Percentiles rank a stretch among this genome's conserved stretches.
These are phyloP conservation scores for Patiria pectinifera DNA, from an alignment of 53 echinoderm and acorn worm species.

Conservation along the genomic window DNA sequence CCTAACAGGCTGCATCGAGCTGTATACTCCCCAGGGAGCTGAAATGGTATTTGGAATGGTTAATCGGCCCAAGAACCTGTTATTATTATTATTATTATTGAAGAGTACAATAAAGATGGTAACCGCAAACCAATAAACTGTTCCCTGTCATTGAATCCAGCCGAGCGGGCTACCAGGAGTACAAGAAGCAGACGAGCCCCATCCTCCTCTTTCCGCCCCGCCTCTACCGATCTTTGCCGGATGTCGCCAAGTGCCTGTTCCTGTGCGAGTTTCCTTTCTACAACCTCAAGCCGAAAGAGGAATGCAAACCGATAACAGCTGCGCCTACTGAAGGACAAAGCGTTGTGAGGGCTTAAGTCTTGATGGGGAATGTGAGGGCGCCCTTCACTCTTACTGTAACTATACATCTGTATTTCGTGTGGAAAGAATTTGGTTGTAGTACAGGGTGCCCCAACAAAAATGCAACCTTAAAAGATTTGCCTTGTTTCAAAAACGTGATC, in stretches of 20 bases:
- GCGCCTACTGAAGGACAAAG: not conserved
- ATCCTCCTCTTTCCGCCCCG: conserved; percentile 71
- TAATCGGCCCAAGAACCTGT: too few species aligned
- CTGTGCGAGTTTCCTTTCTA: conserved; percentile 74
- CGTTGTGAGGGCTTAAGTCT: not conserved
- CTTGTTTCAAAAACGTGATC: too few species aligned
- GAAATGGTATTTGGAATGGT: too few species aligned
- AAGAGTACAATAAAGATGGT: not conserved
- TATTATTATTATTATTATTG: not conserved
- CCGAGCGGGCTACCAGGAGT: conserved; percentile 69
- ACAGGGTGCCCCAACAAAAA: too few species aligned
- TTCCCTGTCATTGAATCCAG: conserved; percentile 27
- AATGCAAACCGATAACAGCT: too few species aligned
- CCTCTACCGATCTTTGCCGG: conserved; percentile 67
- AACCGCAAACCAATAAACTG: not conserved
- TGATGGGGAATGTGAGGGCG: not conserved
- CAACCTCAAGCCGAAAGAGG: not conserved
- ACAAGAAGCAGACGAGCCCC: conserved; percentile 87
- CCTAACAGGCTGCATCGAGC: too few species aligned
- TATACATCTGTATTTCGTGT: too few species aligned
- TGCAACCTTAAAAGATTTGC: too few species aligned
- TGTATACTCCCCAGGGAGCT: too few species aligned
- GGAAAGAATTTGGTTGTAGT: too few species aligned
- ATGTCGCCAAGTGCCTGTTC: conserved; percentile 75
- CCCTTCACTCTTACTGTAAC: too few species aligned